Evolutionary conservation across 2,888 invertebrate genomes (phyloP), one percentile per base, ranked within the genome.

Genomic region (Muschampia plurimacula): DNA sequence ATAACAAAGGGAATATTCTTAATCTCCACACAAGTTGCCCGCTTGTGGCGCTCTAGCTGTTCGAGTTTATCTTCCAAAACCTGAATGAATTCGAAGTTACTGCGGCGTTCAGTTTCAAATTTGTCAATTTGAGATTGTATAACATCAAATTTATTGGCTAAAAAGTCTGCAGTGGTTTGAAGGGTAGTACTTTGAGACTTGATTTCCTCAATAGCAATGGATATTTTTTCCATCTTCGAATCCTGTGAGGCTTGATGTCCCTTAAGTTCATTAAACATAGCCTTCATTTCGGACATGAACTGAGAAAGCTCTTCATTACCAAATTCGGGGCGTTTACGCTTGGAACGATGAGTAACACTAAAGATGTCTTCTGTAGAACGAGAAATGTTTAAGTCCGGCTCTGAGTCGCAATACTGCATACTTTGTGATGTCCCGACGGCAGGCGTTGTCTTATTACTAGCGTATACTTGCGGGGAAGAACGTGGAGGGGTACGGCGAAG

Each of bases 221-320:
- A 52, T 52, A 52, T 52, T 8, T 52, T 52, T 15, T 52, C 52
- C 52, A 52, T 52, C 15, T 52, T 52, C 7, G 52, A 15, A 52
- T 52, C 52, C 15, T 52, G 52, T 8, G 52, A 52, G 1, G 52
- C 52, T 52, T 52, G 52, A 15, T 52, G 52, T 3, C 15, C 15
- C 15, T 52, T 52, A 52, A 52, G 15, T 52, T 52, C 52, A 15
- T 7, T 15, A 52, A 52, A 52, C 52, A 52, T 52, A 15, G 52
- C 52, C 52, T 52, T 52, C 52, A 52, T 52, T 52, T 52, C 52
- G 15, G 52, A 52, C 52, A 52, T 52, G 12, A 52, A 52, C 15
- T 3, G 15, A 7, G 52, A 52, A n/a, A 52, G 52, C 1, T 52
- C 52, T 52, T 52, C 52, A 8, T 52, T 52, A 15, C 15, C 52